Percentiles rank a stretch among this genome's conserved stretches.
Evolutionary conservation across 2,113 vertebrate species (phyloP).

Genomic region (Atlantisia rogersi): DNA sequence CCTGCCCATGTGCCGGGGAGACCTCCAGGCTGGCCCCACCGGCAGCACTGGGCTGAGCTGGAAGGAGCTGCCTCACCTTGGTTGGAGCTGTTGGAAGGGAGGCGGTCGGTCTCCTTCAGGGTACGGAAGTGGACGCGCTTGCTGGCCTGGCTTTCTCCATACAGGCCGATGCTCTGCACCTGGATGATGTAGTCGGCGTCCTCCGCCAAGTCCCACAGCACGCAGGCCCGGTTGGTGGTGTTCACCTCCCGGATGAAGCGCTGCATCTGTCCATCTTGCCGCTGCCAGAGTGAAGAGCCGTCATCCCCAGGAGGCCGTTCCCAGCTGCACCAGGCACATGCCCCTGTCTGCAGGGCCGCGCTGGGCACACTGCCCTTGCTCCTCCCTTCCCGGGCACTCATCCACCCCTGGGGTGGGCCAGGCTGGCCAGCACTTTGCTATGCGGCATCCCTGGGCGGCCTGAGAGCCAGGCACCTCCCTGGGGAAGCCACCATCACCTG

Average conservation of each 20-base stretch:
- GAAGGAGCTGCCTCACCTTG: slow-evolving; percentile 82
- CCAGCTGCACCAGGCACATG: neutral
- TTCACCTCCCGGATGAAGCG: slow-evolving; percentile 97
- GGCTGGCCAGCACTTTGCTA: neutral
- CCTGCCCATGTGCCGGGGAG: neutral
- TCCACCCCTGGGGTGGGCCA: neutral
- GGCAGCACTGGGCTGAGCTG: fast-evolving
- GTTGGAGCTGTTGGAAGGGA: slow-evolving; percentile 93
- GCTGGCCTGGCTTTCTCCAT: slow-evolving; percentile 94
- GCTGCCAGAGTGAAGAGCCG: slow-evolving; percentile 73
- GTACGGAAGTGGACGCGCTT: slow-evolving; percentile 92
- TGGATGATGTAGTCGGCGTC: slow-evolving; percentile 95
- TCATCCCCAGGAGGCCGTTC: neutral
- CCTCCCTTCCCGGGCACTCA: neutral
- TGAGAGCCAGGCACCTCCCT: neutral
- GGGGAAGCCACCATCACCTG: neutral
- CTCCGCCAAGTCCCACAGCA: slow-evolving; percentile 96
- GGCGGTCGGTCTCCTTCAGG: slow-evolving; percentile 90
- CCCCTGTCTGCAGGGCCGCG: neutral
- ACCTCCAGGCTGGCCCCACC: neutral
- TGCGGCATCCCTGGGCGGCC: neutral
- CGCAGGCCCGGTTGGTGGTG: slow-evolving; percentile 93
- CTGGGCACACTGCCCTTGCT: neutral
- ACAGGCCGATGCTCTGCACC: slow-evolving; percentile 93
- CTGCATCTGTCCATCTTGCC: slow-evolving; percentile 93